Evolutionary conservation across 2,797 vertebrate species (phyloP), one percentile per base, ranked within the genome.

Genomic region (Calcarius lapponicus): DNA sequence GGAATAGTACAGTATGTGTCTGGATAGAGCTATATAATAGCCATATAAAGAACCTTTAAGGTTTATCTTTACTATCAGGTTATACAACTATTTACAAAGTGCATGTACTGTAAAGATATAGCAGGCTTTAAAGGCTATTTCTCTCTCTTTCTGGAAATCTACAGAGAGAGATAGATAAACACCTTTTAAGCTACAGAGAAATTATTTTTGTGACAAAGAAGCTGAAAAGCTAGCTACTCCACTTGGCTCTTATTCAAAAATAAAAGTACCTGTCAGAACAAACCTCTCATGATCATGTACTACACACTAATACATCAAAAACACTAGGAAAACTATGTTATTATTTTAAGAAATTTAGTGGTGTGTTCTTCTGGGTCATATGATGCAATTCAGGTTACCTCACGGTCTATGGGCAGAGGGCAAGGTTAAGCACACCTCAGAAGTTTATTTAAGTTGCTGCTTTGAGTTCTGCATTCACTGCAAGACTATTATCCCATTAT

Each of bases 61-160:
- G n/a, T 84, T 95, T 93, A 70, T 74, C 62, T 83, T 84, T 65
- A 80, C 47, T 85, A 86, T 65, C 29, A 67, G 61, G 71, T 78
- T 47, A 88, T 34, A 87, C 28, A 85, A 48, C 47, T 90, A 73
- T 72, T 93, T 91, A 93, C 60, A 62, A 87, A 87, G 31, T 62
- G 45, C 29, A 80, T 40, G 78, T 16, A 54, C 54, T 72, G 17
- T 50, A 85, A 24, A 89, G n/a, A 65, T 61, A 75, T 2, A 51
- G 40, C 6, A 69, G 26, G 66, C 15, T 90, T 88, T 80, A 86
- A 86, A 88, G 54, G 34, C 34, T 80, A 1, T 70, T 57, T 76
- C 40, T 40, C 28, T 75, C 21, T n/a, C 43, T 84, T 54, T 80
- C 22, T 43, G 57, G 32, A 86, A 26, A 48, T 62, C 11, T 54